A percentile compares a stretch with the other conserved stretches of the same genome.
Conservation (phyloP, 2,888 invertebrate species). For the Microplitis deprimator region DNA sequence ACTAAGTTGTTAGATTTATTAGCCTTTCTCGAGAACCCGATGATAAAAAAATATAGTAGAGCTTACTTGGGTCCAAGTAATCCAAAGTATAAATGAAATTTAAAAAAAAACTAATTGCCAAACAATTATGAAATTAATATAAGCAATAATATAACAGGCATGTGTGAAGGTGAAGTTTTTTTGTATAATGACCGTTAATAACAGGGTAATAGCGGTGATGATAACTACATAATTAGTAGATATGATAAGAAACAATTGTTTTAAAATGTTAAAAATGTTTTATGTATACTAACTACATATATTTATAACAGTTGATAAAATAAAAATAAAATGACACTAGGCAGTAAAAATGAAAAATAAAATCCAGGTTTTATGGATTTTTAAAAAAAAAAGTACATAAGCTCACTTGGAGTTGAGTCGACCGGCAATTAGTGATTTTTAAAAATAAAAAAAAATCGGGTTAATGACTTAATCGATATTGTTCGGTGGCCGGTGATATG, state of each 20-base stretch:
- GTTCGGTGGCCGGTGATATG: slow-evolving; percentile 11
- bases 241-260: slow-evolving; percentile 9
- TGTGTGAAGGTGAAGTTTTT: slow-evolving; percentile 5
- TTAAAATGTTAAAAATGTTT: neutral
- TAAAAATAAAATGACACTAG: neutral
- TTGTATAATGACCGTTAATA: slow-evolving; percentile 4
- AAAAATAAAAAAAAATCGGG: slow-evolving; percentile 37
- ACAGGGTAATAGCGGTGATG: neutral
- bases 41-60: slow-evolving; percentile 25
- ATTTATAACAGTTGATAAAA: neutral
- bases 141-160: slow-evolving; percentile 7
- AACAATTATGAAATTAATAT: slow-evolving; percentile 22
- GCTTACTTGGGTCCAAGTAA: neutral
- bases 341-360: neutral
- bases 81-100: neutral
- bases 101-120: neutral
- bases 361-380: slow-evolving; percentile 4
- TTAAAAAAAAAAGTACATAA: slow-evolving; percentile 26
- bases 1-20: slow-evolving; percentile 35
- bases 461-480: slow-evolving; percentile 41
- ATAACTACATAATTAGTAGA: slow-evolving; percentile 2
- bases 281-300: neutral
- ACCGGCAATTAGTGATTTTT: slow-evolving; percentile 18
- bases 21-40: slow-evolving; percentile 26
- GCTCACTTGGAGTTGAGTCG: neutral